A percentile compares a stretch with the other conserved stretches of the same genome.
phyloP scores from a whole-genome alignment of 2,888 invertebrate genomes.

The Pyrochroa serraticornis region DNA sequence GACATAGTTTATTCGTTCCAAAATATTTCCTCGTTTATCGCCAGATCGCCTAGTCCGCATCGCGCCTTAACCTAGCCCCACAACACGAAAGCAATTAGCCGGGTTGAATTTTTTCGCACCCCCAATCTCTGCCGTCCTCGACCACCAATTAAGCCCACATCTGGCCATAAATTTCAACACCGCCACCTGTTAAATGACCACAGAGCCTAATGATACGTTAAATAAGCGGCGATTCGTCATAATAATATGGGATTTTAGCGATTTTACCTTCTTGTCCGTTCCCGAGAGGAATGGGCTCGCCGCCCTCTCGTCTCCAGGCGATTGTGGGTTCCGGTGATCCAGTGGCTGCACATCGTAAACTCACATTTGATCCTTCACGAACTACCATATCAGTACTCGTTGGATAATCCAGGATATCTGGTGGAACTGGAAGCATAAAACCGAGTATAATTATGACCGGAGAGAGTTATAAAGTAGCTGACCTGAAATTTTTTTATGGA shows the following conservation, averaged over 20 bases:
- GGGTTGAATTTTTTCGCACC: background rate
- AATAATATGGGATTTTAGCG: constrained; percentile 1
- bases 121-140: background rate
- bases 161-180: constrained; percentile 15
- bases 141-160: background rate
- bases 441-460: constrained; percentile 20
- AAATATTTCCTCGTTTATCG: no score
- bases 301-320: constrained; percentile 83
- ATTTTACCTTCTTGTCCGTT: constrained; percentile 70
- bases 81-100: background rate
- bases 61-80: background rate
- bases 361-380: constrained; percentile 82
- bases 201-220: background rate
- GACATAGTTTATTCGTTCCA: no score
- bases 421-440: constrained; percentile 69
- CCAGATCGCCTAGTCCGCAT: background rate
- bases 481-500: constrained; percentile 22
- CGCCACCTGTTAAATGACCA: constrained; percentile 18
- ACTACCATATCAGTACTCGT: constrained; percentile 86
- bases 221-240: constrained; percentile 12
- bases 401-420: constrained; percentile 83
- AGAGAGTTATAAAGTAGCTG: constrained; percentile 24
- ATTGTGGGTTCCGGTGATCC: constrained; percentile 85
- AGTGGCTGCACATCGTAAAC: constrained; percentile 85
- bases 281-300: constrained; percentile 70